phyloP scores from a whole-genome alignment of 2,113 vertebrate genomes.

The Natator depressus region DNA sequence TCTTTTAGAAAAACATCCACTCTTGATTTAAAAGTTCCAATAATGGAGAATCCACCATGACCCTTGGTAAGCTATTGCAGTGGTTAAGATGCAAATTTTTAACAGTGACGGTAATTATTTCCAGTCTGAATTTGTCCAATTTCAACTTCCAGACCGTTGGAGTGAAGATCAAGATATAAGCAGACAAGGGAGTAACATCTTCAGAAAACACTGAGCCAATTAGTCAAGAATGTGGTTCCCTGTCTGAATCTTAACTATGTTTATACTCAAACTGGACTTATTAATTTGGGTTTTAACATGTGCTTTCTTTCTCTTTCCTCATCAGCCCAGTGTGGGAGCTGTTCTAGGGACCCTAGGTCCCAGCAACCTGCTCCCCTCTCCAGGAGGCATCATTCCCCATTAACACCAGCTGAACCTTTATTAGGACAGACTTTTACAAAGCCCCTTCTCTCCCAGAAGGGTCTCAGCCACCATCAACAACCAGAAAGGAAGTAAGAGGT shows the following conservation, averaged over 20 bases:
- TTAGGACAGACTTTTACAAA: neutral
- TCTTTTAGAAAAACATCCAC: no score
- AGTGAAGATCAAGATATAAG: fast-evolving
- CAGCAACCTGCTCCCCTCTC: neutral
- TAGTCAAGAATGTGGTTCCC: neutral
- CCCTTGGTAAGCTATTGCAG: neutral
- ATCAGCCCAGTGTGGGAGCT: neutral
- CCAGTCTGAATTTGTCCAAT: neutral
- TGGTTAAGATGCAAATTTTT: neutral
- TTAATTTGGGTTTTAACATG: fast-evolving
- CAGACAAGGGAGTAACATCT: neutral
- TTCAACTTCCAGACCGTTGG: neutral
- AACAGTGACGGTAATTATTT: neutral
- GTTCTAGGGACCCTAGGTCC: no score
- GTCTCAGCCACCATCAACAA: no score
- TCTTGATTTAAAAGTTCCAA: neutral
- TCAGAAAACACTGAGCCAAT: fast-evolving
- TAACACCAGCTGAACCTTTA: neutral
- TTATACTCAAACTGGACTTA: neutral
- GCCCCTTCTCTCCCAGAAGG: neutral
- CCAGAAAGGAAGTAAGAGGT: no score
- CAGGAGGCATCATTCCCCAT: neutral
- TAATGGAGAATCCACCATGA: neutral
- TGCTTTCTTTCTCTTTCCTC: neutral
- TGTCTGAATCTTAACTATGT: neutral